Conservation (phyloP, 2,797 vertebrate genomes). For the Philypnodon macrostomus region DNA sequence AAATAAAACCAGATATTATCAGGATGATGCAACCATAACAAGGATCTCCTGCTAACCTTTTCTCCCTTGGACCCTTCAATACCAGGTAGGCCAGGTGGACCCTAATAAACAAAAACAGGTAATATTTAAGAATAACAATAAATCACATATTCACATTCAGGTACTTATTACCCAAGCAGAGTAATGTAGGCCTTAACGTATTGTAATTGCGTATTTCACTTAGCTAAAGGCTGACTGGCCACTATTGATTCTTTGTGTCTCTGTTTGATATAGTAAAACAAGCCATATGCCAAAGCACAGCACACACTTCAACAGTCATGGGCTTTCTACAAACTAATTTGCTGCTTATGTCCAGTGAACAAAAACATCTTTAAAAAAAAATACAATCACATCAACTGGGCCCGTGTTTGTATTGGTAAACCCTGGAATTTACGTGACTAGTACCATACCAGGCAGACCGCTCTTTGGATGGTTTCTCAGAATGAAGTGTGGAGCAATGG, state of each 20-base stretch:
- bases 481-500: conserved; percentile 70
- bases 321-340: conserved; percentile 12
- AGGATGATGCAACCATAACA: conserved; percentile 10
- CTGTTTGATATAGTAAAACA: conserved; percentile 36
- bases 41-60: conserved; percentile 79
- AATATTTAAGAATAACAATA: background rate
- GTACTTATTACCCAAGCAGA: too few relatives aligned
- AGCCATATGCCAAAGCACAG: conserved; percentile 16
- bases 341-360: too few relatives aligned
- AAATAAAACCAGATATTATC: conserved; percentile 12
- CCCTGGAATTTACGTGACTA: conserved; percentile 65
- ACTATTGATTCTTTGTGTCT: conserved; percentile 60
- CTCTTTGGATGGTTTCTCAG: conserved; percentile 69
- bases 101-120: conserved; percentile 72
- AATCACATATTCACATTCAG: conserved; percentile 35
- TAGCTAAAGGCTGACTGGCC: conserved; percentile 62
- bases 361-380: too few relatives aligned
- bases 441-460: conserved; percentile 58
- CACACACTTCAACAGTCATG: conserved; percentile 19
- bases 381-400: conserved; percentile 42
- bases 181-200: too few relatives aligned
- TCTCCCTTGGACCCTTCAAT: conserved; percentile 90
- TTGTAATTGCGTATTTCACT: too few relatives aligned
- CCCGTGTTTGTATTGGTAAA: conserved; percentile 43
- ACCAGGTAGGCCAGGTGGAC: conserved; percentile 88